Conservation (phyloP, 1,140 invertebrate species). For the Propsilocerus akamusi region DNA sequence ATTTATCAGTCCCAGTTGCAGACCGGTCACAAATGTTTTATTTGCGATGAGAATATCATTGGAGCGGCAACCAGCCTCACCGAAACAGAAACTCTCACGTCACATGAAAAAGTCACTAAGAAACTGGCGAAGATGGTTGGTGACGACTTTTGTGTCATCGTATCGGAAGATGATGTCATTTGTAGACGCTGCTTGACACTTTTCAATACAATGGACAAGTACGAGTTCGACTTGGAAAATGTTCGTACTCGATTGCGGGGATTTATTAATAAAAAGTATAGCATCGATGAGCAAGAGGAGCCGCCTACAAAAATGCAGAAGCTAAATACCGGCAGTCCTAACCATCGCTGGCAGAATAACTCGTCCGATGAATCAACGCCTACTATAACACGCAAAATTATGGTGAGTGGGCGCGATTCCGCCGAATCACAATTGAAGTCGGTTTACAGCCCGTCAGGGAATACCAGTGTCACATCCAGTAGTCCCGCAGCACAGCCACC, state of each 20-base stretch:
- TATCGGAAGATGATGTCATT: conserved; percentile 22
- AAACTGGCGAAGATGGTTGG: conserved; percentile 22
- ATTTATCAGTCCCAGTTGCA: background rate
- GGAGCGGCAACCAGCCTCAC: conserved; percentile 9
- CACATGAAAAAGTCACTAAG: conserved; percentile 22
- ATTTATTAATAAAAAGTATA: conserved; percentile 22
- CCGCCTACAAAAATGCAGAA: conserved; percentile 21
- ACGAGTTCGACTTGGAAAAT: conserved; percentile 22
- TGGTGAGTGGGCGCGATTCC: background rate
- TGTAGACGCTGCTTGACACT: conserved; percentile 22
- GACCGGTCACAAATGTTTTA: background rate
- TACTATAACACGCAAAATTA: background rate
- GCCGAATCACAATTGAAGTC: background rate
- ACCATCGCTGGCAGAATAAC: conserved; percentile 12
- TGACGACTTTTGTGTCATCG: conserved; percentile 22
- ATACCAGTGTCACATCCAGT: conserved; percentile 8
- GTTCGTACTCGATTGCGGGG: conserved; percentile 20
- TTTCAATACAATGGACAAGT: conserved; percentile 22
- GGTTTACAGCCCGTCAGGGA: conserved; percentile 11
- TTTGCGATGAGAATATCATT: background rate
- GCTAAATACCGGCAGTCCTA: conserved; percentile 12
- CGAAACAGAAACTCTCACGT: conserved; percentile 19
- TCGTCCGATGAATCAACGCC: conserved; percentile 8
- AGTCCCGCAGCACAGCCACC: conserved; percentile 16
- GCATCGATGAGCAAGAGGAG: conserved; percentile 14